These are phyloP conservation scores for Agrilus biguttatus DNA, from an alignment of 2,888 invertebrate genomes.

Conservation along the genomic window DNA sequence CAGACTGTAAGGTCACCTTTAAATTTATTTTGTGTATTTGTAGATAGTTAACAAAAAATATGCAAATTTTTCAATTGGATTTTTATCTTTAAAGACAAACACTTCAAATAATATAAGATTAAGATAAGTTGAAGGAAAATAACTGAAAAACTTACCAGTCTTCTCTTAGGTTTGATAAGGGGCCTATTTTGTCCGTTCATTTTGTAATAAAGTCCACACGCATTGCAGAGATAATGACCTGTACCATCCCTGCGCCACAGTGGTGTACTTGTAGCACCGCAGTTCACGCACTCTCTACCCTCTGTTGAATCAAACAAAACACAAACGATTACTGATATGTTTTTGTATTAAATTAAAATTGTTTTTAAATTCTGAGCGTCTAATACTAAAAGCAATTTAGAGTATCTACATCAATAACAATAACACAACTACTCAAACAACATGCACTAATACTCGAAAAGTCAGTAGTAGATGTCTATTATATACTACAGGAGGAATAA, in stretches of 20 bases:
- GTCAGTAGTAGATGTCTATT: too few species aligned
- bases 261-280: conserved; percentile 96
- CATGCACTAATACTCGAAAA: too few species aligned
- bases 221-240: conserved; percentile 96
- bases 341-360: too few species aligned
- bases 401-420: too few species aligned
- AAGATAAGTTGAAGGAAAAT: not conserved
- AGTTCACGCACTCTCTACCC: conserved; percentile 97
- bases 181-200: conserved; percentile 99
- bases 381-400: too few species aligned
- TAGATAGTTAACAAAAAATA: too few species aligned
- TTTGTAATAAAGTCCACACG: conserved; percentile 99
- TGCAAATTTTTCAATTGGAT: too few species aligned
- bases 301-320: conserved; percentile 41
- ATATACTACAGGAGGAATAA: too few species aligned
- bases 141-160: conserved; percentile 77
- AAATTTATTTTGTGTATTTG: not conserved
- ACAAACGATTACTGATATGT: not conserved
- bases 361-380: too few species aligned
- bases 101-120: not conserved
- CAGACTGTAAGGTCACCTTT: not conserved
- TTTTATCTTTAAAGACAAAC: not conserved
- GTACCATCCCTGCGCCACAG: conserved; percentile 96
- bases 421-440: too few species aligned
- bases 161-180: conserved; percentile 97